Evolutionary conservation across 2,113 vertebrate genomes (phyloP).

Genomic region (Mustela nigripes): DNA sequence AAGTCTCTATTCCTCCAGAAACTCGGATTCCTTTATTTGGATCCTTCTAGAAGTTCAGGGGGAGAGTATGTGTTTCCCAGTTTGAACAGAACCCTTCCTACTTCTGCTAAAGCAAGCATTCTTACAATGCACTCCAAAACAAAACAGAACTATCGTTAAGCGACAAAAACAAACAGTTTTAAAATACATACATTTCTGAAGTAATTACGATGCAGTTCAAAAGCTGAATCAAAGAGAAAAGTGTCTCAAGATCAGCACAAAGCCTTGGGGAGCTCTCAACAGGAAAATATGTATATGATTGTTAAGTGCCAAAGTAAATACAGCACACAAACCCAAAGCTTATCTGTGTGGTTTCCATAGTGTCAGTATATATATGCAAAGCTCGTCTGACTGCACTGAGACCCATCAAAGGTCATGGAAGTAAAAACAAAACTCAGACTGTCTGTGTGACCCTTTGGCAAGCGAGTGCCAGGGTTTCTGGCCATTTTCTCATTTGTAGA

Average conservation of each 20-base stretch:
- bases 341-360: constrained; percentile 64
- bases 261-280: background rate
- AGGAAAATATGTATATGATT: background rate
- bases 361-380: background rate
- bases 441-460: background rate
- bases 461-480: background rate
- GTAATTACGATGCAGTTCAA: background rate
- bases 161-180: background rate
- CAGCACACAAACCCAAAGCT: background rate
- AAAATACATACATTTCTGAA: background rate
- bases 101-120: background rate
- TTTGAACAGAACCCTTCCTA: background rate
- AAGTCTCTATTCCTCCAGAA: background rate
- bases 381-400: background rate
- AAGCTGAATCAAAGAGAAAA: constrained; percentile 19
- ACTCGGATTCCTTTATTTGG: background rate
- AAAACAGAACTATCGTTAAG: background rate
- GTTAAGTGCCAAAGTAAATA: constrained; percentile 60
- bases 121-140: background rate
- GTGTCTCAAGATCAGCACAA: background rate
- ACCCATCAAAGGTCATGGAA: constrained; percentile 61
- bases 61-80: background rate
- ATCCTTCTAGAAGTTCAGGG: background rate
- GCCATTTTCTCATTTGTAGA: constrained; percentile 17
- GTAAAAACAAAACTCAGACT: constrained; percentile 59